Percentiles rank a stretch among this genome's conserved stretches.
These are phyloP conservation scores for Leptobrachium ailaonicum DNA, from an alignment of 2,113 vertebrate species.

Conservation along the genomic window DNA sequence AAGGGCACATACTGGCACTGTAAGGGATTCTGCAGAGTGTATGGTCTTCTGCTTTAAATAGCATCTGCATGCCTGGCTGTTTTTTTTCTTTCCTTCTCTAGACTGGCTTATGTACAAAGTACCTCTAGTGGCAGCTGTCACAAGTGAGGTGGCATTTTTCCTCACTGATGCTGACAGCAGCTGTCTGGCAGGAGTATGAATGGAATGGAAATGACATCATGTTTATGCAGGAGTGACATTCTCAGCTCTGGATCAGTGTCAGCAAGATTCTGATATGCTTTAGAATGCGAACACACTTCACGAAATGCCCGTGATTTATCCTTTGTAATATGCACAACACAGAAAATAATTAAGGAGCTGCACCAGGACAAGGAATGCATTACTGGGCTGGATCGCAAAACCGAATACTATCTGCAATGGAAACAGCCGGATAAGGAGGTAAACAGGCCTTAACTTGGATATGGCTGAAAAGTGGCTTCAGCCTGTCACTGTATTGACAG, in stretches of 20 bases:
- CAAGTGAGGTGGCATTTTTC: conserved; percentile 86
- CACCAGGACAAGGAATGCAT: conserved; percentile 57
- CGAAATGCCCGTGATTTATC: conserved; percentile 78
- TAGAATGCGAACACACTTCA: conserved; percentile 74
- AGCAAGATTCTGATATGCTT: conserved; percentile 83
- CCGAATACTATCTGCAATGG: not conserved
- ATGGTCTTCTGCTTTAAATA: conserved; percentile 72
- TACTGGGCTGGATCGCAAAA: conserved; percentile 25
- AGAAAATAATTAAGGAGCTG: conserved; percentile 76
- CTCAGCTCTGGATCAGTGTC: conserved; percentile 84
- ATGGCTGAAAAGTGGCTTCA: not conserved
- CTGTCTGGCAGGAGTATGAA: conserved; percentile 89
- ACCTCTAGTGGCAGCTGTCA: conserved; percentile 91
- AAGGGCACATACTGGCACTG: conserved; percentile 19
- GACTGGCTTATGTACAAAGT: conserved; percentile 78
- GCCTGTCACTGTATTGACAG: not conserved
- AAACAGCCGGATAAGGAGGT: not conserved
- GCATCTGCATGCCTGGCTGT: conserved; percentile 77
- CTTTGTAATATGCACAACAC: conserved; percentile 75
- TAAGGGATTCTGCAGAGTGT: conserved; percentile 31
- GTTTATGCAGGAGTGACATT: conserved; percentile 93
- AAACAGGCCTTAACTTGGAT: not conserved
- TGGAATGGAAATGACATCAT: conserved; percentile 92
- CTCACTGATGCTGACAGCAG: conserved; percentile 89
- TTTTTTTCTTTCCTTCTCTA: conserved; percentile 64